Evolutionary conservation across 2,888 invertebrate species (phyloP).

Genomic region (Isoperla grammatica): DNA sequence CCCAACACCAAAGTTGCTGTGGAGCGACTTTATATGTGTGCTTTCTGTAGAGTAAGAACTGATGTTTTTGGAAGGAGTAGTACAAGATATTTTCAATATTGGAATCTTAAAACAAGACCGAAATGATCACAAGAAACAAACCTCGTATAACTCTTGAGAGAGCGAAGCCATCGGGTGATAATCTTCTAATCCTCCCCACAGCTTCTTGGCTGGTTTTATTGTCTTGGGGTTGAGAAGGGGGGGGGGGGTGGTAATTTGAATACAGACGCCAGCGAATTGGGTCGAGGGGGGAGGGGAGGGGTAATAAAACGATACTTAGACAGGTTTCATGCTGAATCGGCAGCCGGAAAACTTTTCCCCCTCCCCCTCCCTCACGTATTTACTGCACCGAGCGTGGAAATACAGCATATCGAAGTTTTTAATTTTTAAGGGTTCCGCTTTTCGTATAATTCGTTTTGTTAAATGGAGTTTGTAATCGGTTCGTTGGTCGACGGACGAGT

Average conservation of each 20-base stretch:
- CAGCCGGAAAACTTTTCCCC: not conserved
- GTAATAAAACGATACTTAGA: slow-evolving; percentile 13
- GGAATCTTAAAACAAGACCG: no score
- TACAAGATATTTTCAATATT: no score
- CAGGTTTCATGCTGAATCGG: slow-evolving; percentile 10
- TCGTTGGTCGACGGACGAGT: not conserved
- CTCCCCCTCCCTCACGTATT: not conserved
- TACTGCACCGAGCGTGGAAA: not conserved
- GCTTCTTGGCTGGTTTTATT: not conserved
- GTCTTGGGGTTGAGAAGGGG: not conserved
- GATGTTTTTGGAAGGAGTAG: no score
- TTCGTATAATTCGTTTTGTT: not conserved
- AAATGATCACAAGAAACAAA: no score
- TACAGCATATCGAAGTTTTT: slow-evolving; percentile 5
- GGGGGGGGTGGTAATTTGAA: slow-evolving; percentile 4
- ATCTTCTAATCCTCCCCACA: not conserved
- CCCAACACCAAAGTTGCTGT: no score
- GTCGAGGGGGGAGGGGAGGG: slow-evolving; percentile 8
- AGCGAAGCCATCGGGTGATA: no score
- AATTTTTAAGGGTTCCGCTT: not conserved
- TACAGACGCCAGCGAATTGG: slow-evolving; percentile 10
- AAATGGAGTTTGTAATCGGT: not conserved
- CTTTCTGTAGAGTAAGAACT: no score
- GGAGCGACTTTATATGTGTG: no score
- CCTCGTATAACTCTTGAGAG: no score